phyloP scores from a whole-genome alignment of 2,797 vertebrate species.

The Rhabdomys pumilio region DNA sequence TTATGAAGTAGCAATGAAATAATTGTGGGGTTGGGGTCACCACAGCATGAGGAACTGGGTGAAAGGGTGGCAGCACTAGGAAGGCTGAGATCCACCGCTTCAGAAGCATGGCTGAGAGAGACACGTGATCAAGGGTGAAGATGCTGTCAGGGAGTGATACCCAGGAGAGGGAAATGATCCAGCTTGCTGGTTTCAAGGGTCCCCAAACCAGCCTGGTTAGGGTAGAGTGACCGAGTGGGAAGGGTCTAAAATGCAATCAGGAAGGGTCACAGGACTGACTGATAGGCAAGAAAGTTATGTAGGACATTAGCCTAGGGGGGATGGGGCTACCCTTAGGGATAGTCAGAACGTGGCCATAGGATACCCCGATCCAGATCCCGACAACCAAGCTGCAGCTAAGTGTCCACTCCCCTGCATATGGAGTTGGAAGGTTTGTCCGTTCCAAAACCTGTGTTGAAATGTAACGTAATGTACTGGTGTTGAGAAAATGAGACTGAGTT shows the following conservation, averaged over 20 bases:
- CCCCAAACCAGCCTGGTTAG: neutral
- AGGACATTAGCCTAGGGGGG: neutral
- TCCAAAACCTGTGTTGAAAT: neutral
- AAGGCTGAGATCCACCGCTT: neutral
- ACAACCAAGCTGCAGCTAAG: neutral
- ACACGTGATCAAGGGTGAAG: neutral
- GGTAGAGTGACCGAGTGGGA: rapidly evolving
- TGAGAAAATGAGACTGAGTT: neutral
- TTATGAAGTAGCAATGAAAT: neutral
- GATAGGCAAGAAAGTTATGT: neutral
- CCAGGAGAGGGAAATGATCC: neutral
- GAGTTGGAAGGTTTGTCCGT: neutral
- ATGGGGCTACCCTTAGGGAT: neutral
- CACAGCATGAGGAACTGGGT: neutral
- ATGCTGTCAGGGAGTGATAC: neutral
- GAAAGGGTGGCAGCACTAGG: neutral
- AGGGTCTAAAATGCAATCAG: neutral
- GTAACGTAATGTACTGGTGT: rapidly evolving
- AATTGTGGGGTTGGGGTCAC: neutral
- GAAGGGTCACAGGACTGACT: neutral
- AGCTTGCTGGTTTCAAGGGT: neutral
- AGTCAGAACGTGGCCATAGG: neutral
- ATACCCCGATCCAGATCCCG: neutral
- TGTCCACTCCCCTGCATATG: neutral
- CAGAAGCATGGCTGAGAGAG: neutral